These are phyloP conservation scores for Diachasmimorpha longicaudata DNA, from an alignment of 1,140 invertebrate genomes.

Conservation along the genomic window DNA sequence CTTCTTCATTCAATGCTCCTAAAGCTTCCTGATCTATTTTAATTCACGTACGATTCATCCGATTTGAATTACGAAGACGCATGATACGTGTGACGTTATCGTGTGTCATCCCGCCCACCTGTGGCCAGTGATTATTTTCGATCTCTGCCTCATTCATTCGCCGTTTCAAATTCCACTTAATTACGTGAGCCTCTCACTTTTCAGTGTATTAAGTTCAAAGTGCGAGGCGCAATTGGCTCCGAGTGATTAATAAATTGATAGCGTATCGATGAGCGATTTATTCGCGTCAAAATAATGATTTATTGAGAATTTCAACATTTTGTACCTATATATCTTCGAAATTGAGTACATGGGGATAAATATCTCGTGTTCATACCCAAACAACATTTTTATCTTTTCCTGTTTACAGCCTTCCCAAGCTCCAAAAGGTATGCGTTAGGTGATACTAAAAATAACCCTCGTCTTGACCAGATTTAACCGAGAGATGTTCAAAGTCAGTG, in stretches of 20 bases:
- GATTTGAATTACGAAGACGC: neutral
- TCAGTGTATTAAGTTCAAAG: neutral
- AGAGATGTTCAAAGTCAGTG: conserved; percentile 1
- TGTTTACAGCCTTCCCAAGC: conserved; percentile 29
- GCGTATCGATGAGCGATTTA: too few relatives aligned
- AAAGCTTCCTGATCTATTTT: conserved; percentile 7
- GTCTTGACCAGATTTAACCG: conserved; percentile 30
- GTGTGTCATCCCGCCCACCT: neutral
- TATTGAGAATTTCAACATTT: too few relatives aligned
- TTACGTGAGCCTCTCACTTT: neutral
- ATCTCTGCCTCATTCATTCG: neutral
- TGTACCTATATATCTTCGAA: too few relatives aligned
- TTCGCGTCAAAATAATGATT: too few relatives aligned
- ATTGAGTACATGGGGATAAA: neutral
- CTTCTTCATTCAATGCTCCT: neutral
- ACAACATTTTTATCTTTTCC: conserved; percentile 10
- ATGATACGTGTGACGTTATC: neutral
- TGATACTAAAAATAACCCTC: conserved; percentile 36
- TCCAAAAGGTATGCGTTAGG: conserved; percentile 6
- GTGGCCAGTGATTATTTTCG: neutral
- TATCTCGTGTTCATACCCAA: neutral
- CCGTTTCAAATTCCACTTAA: neutral
- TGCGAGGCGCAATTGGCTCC: too few relatives aligned
- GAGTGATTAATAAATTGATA: too few relatives aligned
- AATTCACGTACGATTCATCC: conserved; percentile 1